A percentile compares a stretch with the other conserved stretches of the same genome.
Evolutionary conservation across 2,888 invertebrate genomes (phyloP).

Genomic region (Drosophila multiciliata): DNA sequence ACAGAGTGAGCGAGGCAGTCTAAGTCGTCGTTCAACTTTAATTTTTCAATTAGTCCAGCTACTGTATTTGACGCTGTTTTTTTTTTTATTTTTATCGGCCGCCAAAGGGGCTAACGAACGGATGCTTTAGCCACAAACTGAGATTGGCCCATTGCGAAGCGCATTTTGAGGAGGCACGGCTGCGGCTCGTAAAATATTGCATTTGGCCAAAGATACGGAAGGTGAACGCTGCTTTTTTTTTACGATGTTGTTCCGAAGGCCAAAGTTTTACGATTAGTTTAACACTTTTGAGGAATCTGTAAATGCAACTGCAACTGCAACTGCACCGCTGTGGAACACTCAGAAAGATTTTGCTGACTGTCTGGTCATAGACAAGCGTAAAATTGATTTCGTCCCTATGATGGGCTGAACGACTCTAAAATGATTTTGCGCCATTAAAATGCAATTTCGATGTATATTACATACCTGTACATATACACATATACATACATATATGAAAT

Average conservation of each 20-base stretch:
- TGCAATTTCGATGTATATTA: constrained; percentile 38
- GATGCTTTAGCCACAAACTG: constrained; percentile 14
- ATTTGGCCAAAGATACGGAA: constrained; percentile 53
- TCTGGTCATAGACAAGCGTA: constrained; percentile 80
- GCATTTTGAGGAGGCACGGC: constrained; percentile 41
- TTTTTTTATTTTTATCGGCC: constrained; percentile 9
- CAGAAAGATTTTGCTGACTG: constrained; percentile 13
- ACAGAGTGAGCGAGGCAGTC: constrained; percentile 6
- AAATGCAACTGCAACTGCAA: neutral
- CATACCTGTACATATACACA: neutral
- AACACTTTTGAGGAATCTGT: constrained; percentile 59
- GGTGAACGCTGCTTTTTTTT: constrained; percentile 48
- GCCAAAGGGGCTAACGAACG: constrained; percentile 58
- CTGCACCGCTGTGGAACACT: constrained; percentile 9
- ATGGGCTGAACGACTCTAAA: constrained; percentile 48
- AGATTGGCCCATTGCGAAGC: constrained; percentile 30
- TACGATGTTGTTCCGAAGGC: constrained; percentile 51
- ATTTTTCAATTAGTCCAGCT: constrained; percentile 82
- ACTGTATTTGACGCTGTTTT: constrained; percentile 73
- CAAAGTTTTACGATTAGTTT: constrained; percentile 68
- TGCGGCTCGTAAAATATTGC: constrained; percentile 74
- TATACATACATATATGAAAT: neutral
- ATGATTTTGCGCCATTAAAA: constrained; percentile 63
- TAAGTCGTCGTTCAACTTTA: constrained; percentile 30
- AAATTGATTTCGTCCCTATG: constrained; percentile 81